Conservation (phyloP, 2,888 invertebrate genomes). For the Linhomoeus sp. region DNA sequence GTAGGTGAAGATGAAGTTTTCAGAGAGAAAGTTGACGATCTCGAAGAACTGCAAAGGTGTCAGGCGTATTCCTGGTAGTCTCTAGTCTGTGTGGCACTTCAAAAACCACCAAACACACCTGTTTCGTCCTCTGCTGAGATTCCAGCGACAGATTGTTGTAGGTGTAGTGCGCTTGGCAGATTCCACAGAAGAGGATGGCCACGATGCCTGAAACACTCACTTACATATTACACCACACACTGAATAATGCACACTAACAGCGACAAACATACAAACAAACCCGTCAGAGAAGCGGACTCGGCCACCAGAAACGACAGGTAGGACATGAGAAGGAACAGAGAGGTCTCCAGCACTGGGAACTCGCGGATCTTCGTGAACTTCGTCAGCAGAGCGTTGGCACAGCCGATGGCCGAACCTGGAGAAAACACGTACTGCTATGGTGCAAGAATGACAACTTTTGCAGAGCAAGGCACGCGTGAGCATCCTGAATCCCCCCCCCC, state of each 20-base stretch:
- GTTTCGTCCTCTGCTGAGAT: constrained; percentile 65
- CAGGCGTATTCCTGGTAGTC: no score
- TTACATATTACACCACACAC: neutral
- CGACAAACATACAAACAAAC: constrained; percentile 31
- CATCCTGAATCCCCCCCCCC: no score
- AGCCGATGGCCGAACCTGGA: constrained; percentile 45
- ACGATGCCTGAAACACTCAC: constrained; percentile 46
- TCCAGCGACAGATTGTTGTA: constrained; percentile 81
- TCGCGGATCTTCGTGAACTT: constrained; percentile 46
- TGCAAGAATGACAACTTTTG: no score
- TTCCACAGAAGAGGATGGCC: constrained; percentile 89
- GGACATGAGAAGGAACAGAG: constrained; percentile 89
- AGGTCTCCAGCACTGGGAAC: constrained; percentile 81
- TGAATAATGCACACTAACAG: no score
- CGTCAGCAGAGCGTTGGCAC: constrained; percentile 63
- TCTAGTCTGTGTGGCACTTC: no score
- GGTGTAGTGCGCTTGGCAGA: constrained; percentile 96
- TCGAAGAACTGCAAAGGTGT: constrained; percentile 49
- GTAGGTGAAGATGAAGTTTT: constrained; percentile 94
- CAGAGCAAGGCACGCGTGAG: no score
- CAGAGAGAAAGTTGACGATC: constrained; percentile 78
- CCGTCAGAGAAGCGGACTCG: constrained; percentile 84
- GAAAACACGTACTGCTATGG: no score
- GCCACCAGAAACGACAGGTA: constrained; percentile 91
- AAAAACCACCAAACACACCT: constrained; percentile 30